Evolutionary conservation across 2,113 vertebrate genomes (phyloP), one percentile per base, ranked within the genome.

Genomic region (Gallinago undulata): DNA sequence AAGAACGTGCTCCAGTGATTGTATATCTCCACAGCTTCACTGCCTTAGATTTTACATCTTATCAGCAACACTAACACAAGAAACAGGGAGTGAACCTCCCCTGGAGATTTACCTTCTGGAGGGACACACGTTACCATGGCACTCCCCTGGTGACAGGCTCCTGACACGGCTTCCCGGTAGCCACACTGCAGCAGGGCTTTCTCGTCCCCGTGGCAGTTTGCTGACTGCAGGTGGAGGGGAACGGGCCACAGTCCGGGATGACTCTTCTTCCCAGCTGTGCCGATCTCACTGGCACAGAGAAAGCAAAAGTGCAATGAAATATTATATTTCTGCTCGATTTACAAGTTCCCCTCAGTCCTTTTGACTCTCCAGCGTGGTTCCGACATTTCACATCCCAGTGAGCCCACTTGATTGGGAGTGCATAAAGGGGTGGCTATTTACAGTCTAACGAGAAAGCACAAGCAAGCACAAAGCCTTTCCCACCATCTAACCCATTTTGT

Each of bases 191-290:
- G 97, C 89, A 99, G 94, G 78, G 97, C 97, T 94, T 96, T 97
- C 97, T 99, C 99, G 59, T 99, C 97, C 5, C 99, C 99, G 3
- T 96, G 98, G 95, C 99, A 99, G 96, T 99, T 99, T 83, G 99
- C 96, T 45, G 98, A 98, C 74, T 98, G 98, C 21, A 99, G 98
- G 93, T 99, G 98, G 84, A 98, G 97, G 57, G 98, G 98, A 83
- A 98, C 96, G 15, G 98, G 98, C 90, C 98, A 98, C 1, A 97
- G 94, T 56, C 96, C 95, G 0, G 98, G 98, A 83, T 97, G 97
- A 8, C 95, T 97, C 91, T 97, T 98, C 90, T 97, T 98, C 91
- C 97, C 84, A 3, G 98, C 98, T 3, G 98, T 98, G 91, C 99
- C 99, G 0, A 99, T 99, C 92, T 99, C 98, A 59, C 99, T 99